Percentiles rank a stretch among this genome's conserved stretches.
phyloP scores from a whole-genome alignment of 2,888 invertebrate species.

The Oscheius sp. region DNA sequence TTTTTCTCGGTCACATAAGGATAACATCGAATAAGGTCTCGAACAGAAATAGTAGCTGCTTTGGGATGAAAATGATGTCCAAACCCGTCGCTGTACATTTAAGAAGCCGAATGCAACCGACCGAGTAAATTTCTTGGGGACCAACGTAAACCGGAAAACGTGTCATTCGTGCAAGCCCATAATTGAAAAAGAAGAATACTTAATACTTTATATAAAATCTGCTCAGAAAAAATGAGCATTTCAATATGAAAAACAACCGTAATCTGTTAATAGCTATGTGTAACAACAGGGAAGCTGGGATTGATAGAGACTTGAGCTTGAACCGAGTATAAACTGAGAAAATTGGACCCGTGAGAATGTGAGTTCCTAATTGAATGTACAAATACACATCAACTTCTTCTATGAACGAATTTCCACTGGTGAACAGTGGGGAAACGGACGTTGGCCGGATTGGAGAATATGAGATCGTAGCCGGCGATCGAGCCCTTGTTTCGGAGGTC shows the following conservation, averaged over 20 bases:
- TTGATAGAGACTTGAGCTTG: neutral
- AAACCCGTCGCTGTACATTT: slow-evolving; percentile 50
- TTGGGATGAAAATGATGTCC: slow-evolving; percentile 44
- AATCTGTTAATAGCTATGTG: no score
- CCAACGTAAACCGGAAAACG: no score
- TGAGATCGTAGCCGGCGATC: slow-evolving; percentile 23
- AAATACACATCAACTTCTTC: slow-evolving; percentile 16
- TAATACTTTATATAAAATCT: no score
- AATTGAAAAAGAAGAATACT: no score
- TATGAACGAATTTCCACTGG: slow-evolving; percentile 26
- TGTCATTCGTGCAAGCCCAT: no score
- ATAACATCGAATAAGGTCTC: slow-evolving; percentile 45
- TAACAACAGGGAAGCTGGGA: neutral
- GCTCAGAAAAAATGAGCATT: no score
- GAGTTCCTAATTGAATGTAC: neutral
- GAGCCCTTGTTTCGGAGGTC: slow-evolving; percentile 22
- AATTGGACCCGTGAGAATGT: neutral
- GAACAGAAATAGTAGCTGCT: slow-evolving; percentile 39
- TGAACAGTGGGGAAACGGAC: slow-evolving; percentile 31
- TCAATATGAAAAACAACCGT: no score
- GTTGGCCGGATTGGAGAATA: slow-evolving; percentile 17
- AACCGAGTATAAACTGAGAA: slow-evolving; percentile 9
- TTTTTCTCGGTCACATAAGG: slow-evolving; percentile 42
- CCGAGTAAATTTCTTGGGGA: no score
- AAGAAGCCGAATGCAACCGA: no score